Base-by-base conservation (phyloP, 64 coral and sea anemone genomes). In the Stichodactyla mertensii region DNA sequence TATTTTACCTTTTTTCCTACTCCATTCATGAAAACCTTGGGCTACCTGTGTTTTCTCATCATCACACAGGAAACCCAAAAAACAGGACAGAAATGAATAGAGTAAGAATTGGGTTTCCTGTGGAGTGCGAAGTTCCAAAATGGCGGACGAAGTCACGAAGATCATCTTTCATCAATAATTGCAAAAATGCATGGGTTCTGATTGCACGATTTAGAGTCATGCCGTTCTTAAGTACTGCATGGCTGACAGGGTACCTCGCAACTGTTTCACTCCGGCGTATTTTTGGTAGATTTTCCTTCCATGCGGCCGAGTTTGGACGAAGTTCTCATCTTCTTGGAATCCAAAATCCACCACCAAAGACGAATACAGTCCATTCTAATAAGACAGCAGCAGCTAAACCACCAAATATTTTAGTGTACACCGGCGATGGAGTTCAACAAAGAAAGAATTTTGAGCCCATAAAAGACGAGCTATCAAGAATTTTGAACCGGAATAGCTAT, bases 391-490 rank as follows among this genome's bases (percentile, higher is more conserved):
- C 52, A 55, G 24, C 71, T 23, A 92, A 92, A 79, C 88, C 92
- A 24, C 92, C 92, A 52, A 94, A 94, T 23, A 54, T 94, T 69
- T 81, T 94, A 6, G 79, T 94, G 16, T 94, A 94, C 61, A 80
- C 77, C 87, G 88, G 92, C 24, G 58, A 0, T 4, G 79, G 52
- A 27, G 88, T 90, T 15, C n/a, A 45, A 26, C 22, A 82, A 2
- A 51, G 52, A 71, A 60, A 27, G 31, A 67, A 77, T 74, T 94
- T 94, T 54, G 70, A 67, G 7, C 6, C 8, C 51, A 51, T 89
- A 10, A 94, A 90, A 24, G 27, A 83, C n/a, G 36, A 66, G 52
- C 55, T 94, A 14, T 10, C 14, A 13, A 51, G 89, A 70, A 79
- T 83, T 87, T 26, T 94, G 12, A 86, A 88, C 83, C n/a, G 86